Base-by-base conservation (phyloP, 2,888 invertebrate species). In the Tridacna crocea region DNA sequence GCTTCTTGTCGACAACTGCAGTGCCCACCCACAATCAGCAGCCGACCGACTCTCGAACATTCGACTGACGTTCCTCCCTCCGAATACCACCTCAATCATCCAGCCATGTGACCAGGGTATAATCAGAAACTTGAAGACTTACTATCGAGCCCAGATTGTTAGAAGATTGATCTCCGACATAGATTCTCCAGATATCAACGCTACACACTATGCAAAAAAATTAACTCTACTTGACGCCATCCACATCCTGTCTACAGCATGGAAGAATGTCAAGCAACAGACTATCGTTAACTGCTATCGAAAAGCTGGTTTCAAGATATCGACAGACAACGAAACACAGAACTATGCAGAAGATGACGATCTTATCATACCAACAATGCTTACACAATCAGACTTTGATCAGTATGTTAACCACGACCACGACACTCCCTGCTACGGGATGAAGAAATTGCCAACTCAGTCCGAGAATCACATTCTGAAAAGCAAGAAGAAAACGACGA, bases 1-100 rank as follows among this genome's bases (percentile, higher is more conserved):
- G 0, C 75, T 84, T 19, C 68, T 81, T 0, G 85, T 85, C 2
- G 82, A 80, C 66, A 83, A 79, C 66, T 51, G 51, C 17, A 27
- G 63, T 13, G 75, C 82, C 61, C 79, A 84, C 48, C 84, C 82
- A 36, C 58, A 48, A 51, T 58, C 60, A n/a, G 61, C 74, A 15
- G 74, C 76, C 51, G 51, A 51, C 13, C 12, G 51, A 13, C 51
- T 51, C 13, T 13, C 51, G 13, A 12, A 51, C 51, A 13, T 51
- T 17, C 51, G 51, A 51, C 51, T 51, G 51, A 51, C 12, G 51
- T 51, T 51, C 17, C 51, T 51, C 12, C 51, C 12, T 13, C 51
- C 51, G 17, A 51, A 51, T 17, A 51, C 51, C 13, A 51, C 51
- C 12, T 51, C 51, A 12, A 51, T 51, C 17, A 51, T 51, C 51